Evolutionary conservation across 2,888 invertebrate genomes (phyloP).

Genomic region (Trichopoda pennipes): DNA sequence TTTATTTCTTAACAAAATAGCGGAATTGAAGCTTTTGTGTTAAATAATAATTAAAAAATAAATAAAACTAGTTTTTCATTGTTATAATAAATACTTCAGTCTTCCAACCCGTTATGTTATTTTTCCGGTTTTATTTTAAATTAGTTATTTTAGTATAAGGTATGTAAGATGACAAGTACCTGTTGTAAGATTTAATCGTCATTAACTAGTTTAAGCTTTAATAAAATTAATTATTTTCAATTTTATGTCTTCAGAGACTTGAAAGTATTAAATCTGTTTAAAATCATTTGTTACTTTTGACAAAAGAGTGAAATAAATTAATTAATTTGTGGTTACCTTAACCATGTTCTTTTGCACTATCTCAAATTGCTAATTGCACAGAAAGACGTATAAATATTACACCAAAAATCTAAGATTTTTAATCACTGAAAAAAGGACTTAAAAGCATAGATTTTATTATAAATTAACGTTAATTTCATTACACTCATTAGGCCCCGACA

Average conservation of each 20-base stretch:
- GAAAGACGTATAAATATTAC: no score
- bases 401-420: no score
- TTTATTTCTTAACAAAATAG: not conserved
- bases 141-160: not conserved
- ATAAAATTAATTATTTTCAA: not conserved
- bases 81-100: not conserved
- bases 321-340: no score
- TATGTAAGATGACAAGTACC: not conserved
- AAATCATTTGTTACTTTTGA: no score
- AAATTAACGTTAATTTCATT: no score
- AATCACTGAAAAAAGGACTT: no score
- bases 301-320: no score
- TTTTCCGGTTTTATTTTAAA: not conserved
- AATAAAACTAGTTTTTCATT: slow-evolving; percentile 21
- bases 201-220: slow-evolving; percentile 9
- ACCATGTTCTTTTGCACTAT: no score
- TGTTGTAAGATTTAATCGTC: not conserved
- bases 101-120: not conserved
- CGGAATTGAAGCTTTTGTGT: not conserved
- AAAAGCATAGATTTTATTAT: no score
- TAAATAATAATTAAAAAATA: slow-evolving; percentile 15
- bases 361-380: no score
- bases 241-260: not conserved
- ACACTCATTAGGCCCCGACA: no score
- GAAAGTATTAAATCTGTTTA: not conserved